Conservation (phyloP, 2,113 vertebrate genomes). For the Nettapus auritus region DNA sequence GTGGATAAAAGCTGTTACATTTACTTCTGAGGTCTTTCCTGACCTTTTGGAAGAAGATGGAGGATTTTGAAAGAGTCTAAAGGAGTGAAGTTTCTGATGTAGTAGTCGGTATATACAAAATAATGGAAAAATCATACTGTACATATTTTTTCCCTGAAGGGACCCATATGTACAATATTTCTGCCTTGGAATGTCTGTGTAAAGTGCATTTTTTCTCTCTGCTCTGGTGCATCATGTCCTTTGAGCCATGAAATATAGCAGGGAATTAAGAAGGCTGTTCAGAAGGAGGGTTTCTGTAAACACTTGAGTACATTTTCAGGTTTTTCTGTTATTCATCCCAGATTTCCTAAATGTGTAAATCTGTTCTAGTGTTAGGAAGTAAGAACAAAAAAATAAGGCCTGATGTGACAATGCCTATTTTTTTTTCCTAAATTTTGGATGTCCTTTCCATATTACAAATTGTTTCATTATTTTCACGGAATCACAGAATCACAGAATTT, state of each 20-base stretch:
- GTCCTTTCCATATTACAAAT: neutral
- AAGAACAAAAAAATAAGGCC: neutral
- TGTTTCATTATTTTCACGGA: neutral
- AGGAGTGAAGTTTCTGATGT: neutral
- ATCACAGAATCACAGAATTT: too few species aligned
- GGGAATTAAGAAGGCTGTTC: neutral
- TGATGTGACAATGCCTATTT: neutral
- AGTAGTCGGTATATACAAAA: neutral
- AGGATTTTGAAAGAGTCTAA: neutral
- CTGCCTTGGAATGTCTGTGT: neutral
- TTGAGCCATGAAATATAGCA: slow-evolving; percentile 43
- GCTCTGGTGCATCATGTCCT: neutral
- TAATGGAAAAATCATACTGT: neutral
- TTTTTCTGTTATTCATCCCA: neutral
- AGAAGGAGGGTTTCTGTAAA: neutral
- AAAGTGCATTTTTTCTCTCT: neutral
- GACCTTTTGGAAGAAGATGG: neutral
- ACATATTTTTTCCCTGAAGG: slow-evolving; percentile 57
- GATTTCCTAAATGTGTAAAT: neutral
- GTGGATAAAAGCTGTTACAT: slow-evolving; percentile 1
- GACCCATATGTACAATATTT: slow-evolving; percentile 34
- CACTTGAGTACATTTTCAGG: neutral
- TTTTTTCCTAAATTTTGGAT: neutral
- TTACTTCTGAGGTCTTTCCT: neutral
- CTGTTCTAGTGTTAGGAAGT: neutral